A percentile compares a stretch with the other conserved stretches of the same genome.
Conservation (phyloP, 2,113 vertebrate genomes). For the Triplophysa tibetana region DNA sequence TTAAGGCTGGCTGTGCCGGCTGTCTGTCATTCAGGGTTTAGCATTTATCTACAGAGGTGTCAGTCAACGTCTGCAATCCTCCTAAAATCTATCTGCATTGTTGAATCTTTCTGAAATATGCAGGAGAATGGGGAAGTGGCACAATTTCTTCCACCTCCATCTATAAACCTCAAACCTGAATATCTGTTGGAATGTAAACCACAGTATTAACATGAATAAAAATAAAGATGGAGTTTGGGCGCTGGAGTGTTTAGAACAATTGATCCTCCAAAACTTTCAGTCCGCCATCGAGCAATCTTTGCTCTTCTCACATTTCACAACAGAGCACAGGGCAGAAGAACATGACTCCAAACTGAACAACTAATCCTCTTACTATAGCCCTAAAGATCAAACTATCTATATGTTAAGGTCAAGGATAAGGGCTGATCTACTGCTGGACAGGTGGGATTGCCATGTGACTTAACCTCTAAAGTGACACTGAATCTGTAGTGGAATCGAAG, state of each 20-base stretch:
- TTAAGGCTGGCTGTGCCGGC: background rate
- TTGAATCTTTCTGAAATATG: slow-evolving; percentile 14
- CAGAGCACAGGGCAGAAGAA: background rate
- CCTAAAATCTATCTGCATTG: background rate
- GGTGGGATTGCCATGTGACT: slow-evolving; percentile 25
- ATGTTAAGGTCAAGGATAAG: slow-evolving; percentile 19
- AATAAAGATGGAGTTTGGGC: too few relatives aligned
- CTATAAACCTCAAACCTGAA: background rate
- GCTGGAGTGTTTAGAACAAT: too few relatives aligned
- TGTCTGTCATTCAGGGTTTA: background rate
- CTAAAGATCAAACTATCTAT: slow-evolving; percentile 12
- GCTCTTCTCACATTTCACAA: background rate
- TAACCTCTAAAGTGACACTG: slow-evolving; percentile 6
- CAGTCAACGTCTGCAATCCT: slow-evolving; percentile 31
- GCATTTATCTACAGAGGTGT: slow-evolving; percentile 26
- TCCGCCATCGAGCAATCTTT: slow-evolving; percentile 1
- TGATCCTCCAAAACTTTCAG: too few relatives aligned
- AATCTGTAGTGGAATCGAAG: slow-evolving; percentile 6
- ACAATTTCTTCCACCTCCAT: slow-evolving; percentile 3
- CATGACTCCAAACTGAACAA: background rate
- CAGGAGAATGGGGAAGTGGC: background rate
- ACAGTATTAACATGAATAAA: too few relatives aligned
- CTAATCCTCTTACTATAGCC: slow-evolving; percentile 1
- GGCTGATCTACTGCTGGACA: slow-evolving; percentile 1
- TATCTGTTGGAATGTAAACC: background rate